These are phyloP conservation scores for Argyresthia albistria DNA, from an alignment of 2,888 invertebrate genomes.

Conservation along the genomic window DNA sequence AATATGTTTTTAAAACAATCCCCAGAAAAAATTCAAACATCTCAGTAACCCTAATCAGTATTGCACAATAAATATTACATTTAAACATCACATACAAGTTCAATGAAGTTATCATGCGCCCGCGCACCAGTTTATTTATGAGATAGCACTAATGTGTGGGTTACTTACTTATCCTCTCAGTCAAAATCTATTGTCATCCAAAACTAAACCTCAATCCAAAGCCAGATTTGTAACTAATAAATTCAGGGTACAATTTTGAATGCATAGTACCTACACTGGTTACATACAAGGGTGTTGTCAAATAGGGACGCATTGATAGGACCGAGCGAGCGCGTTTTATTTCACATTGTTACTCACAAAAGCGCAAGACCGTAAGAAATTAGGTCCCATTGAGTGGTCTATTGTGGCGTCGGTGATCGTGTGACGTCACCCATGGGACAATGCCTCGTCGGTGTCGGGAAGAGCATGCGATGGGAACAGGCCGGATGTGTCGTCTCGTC, in stretches of 20 bases:
- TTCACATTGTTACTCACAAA: constrained; percentile 28
- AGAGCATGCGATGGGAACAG: neutral
- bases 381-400: constrained; percentile 57
- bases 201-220: too few species aligned
- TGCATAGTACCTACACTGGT: too few species aligned
- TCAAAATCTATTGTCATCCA: constrained; percentile 33
- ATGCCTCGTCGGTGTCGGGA: constrained; percentile 11
- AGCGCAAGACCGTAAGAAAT: constrained; percentile 63
- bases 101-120: constrained; percentile 41
- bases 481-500: too few species aligned
- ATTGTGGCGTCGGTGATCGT: constrained; percentile 21
- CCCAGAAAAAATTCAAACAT: too few species aligned
- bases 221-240: too few species aligned
- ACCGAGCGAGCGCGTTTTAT: constrained; percentile 10
- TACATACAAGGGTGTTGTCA: neutral
- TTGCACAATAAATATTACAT: neutral
- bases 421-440: constrained; percentile 23
- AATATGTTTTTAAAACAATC: too few species aligned
- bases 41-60: constrained; percentile 1
- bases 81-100: constrained; percentile 5
- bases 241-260: too few species aligned
- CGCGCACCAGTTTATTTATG: constrained; percentile 22
- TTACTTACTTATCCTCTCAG: constrained; percentile 46
- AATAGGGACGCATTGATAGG: neutral
- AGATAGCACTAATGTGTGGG: constrained; percentile 55